Evolutionary conservation across 2,888 invertebrate genomes (phyloP), one percentile per base, ranked within the genome.

Genomic region (Erebia ligea): DNA sequence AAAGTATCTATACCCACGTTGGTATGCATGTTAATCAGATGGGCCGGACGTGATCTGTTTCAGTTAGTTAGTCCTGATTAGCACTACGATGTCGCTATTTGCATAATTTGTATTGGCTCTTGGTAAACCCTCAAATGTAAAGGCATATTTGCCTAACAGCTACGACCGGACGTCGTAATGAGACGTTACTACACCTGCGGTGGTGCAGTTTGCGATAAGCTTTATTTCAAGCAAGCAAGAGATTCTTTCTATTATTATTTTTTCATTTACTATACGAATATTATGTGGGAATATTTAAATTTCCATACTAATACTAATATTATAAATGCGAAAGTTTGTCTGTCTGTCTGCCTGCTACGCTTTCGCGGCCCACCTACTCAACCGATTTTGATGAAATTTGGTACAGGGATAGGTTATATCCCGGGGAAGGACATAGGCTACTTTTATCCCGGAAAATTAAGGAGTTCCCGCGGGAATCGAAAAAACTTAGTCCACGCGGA

Each of bases 31-130:
- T 67, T 67, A 67, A 67, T 58, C 68, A 71, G 72, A 67, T 56
- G 62, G 50, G 42, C 58, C 61, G 67, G 61, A 74, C 73, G 74
- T 76, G 74, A 76, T 74, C 74, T 69, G 65, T 69, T 63, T 73
- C 73, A 69, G 63, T 59, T 69, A 61, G 68, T 57, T 69, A 61
- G 68, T 57, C 69, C 40, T 68, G 66, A 74, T 74, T 74, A 74
- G 66, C 68, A 64, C 66, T 19, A 50, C 42, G 69, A 70, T 73
- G 68, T 63, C 63, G 62, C 59, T 63, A 70, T 73, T 75, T 75
- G 70, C 73, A 73, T 75, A 72, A 75, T 75, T 75, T 75, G 68
- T 73, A 75, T 73, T 75, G 73, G 71, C 62, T 69, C 68, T 67
- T 63, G 68, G 63, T 70, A 72, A 73, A 68, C 67, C 72, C 68